Evolutionary conservation across 2,797 vertebrate species (phyloP).

Genomic region (Poecilia velifera): DNA sequence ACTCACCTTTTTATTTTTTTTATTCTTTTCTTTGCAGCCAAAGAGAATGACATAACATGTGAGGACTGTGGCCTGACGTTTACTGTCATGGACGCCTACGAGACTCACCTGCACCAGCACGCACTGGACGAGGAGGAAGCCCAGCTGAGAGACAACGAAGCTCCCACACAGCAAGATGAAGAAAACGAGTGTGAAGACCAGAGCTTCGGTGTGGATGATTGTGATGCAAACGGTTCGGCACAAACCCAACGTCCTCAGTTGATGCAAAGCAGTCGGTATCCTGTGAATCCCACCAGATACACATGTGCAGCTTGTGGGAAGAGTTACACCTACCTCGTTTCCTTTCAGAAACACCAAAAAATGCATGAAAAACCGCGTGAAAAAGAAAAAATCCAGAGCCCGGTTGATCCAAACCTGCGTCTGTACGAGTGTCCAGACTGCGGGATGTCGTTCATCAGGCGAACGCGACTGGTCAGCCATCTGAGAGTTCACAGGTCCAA

Average conservation of each 20-base stretch:
- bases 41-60: slow-evolving; percentile 45
- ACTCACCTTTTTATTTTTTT: not conserved
- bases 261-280: not conserved
- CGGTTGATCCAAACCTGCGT: not conserved
- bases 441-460: slow-evolving; percentile 54
- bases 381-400: fast-evolving
- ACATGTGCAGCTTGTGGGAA: slow-evolving; percentile 75
- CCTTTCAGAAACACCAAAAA: slow-evolving; percentile 71
- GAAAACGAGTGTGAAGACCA: not conserved
- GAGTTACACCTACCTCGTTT: slow-evolving; percentile 61
- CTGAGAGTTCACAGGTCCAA: slow-evolving; percentile 50
- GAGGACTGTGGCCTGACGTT: slow-evolving; percentile 69
- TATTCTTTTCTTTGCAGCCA: slow-evolving; percentile 46
- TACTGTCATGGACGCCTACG: slow-evolving; percentile 35
- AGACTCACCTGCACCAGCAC: slow-evolving; percentile 64
- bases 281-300: slow-evolving; percentile 16
- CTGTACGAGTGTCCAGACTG: slow-evolving; percentile 67
- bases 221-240: slow-evolving; percentile 8
- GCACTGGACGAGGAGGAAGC: slow-evolving; percentile 46
- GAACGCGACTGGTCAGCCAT: slow-evolving; percentile 50
- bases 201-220: not conserved
- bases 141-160: not conserved
- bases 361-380: slow-evolving; percentile 14
- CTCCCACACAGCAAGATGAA: not conserved
- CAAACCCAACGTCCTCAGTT: slow-evolving; percentile 13